Percentiles rank a stretch among this genome's conserved stretches.
Conservation (phyloP, 1,140 invertebrate genomes). For the Camponotus pennsylvanicus region DNA sequence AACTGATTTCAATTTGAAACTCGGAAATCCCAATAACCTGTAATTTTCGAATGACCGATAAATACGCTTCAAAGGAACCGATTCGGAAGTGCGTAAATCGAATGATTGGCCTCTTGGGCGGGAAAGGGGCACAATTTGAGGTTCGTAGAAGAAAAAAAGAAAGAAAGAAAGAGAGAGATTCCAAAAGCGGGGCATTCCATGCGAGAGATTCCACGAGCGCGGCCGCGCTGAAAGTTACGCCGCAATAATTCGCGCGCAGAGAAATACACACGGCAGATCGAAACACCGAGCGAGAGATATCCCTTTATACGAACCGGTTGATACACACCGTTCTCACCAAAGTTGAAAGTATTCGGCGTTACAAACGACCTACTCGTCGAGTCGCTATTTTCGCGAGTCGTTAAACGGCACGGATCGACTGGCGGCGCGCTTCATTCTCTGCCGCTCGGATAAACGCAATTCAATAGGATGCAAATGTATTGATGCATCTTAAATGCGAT, state of each 20-base stretch:
- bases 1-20: neutral
- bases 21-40: neutral
- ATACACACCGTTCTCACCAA: constrained; percentile 69
- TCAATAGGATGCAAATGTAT: constrained; percentile 30
- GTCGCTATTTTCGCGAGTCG: constrained; percentile 76
- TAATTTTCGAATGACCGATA: constrained; percentile 5
- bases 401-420: neutral
- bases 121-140: neutral
- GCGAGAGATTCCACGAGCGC: neutral
- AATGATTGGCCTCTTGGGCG: neutral
- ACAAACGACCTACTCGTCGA: constrained; percentile 75
- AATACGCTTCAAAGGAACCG: neutral
- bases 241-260: constrained; percentile 48
- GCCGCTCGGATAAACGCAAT: neutral
- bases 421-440: neutral
- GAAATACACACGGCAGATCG: constrained; percentile 31
- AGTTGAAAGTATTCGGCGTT: constrained; percentile 77
- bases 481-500: neutral
- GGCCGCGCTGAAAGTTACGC: constrained; percentile 30
- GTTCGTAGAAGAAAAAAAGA: neutral
- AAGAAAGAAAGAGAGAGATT: neutral
- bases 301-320: constrained; percentile 57
- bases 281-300: constrained; percentile 22
- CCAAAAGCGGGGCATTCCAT: neutral
- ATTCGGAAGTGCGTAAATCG: constrained; percentile 26